A percentile compares a stretch with the other conserved stretches of the same genome.
These are phyloP conservation scores for Lycaon pictus DNA, from an alignment of 2,113 vertebrate genomes.

Conservation along the genomic window DNA sequence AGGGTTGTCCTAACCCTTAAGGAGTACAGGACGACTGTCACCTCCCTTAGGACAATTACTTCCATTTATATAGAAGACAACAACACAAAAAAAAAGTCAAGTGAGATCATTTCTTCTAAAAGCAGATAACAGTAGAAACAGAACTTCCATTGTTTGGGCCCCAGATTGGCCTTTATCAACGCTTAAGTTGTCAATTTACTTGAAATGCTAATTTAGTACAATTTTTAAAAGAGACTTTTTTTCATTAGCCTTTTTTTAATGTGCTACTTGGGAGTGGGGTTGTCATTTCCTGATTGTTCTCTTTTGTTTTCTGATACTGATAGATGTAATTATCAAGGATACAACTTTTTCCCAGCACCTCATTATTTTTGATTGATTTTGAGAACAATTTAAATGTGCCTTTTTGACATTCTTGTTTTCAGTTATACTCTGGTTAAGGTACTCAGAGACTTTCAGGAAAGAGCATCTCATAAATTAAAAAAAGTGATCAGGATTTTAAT, in stretches of 20 bases:
- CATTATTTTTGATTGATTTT: conserved; percentile 86
- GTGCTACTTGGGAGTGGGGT: conserved; percentile 81
- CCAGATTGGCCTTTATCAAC: conserved; percentile 81
- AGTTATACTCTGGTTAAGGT: conserved; percentile 75
- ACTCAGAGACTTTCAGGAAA: conserved; percentile 79
- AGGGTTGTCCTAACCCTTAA: background rate
- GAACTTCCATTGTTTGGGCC: conserved; percentile 83
- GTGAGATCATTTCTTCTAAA: conserved; percentile 72
- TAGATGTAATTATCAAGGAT: conserved; percentile 85
- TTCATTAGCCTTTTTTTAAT: conserved; percentile 85
- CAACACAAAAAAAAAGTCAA: conserved; percentile 66
- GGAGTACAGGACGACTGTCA: background rate
- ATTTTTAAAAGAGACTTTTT: conserved; percentile 83
- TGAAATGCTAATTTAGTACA: conserved; percentile 84
- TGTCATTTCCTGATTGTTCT: conserved; percentile 84
- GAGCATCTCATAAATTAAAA: conserved; percentile 78
- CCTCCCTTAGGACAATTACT: conserved; percentile 32
- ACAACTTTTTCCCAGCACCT: conserved; percentile 84
- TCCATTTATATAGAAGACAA: conserved; percentile 66
- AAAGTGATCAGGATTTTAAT: conserved; percentile 73
- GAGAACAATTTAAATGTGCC: conserved; percentile 83
- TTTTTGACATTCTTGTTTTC: conserved; percentile 85
- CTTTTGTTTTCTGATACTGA: conserved; percentile 86
- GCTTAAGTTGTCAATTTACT: conserved; percentile 83
- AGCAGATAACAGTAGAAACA: conserved; percentile 80